Conservation (phyloP, 1,140 invertebrate species). For the Bemisia tabaci region DNA sequence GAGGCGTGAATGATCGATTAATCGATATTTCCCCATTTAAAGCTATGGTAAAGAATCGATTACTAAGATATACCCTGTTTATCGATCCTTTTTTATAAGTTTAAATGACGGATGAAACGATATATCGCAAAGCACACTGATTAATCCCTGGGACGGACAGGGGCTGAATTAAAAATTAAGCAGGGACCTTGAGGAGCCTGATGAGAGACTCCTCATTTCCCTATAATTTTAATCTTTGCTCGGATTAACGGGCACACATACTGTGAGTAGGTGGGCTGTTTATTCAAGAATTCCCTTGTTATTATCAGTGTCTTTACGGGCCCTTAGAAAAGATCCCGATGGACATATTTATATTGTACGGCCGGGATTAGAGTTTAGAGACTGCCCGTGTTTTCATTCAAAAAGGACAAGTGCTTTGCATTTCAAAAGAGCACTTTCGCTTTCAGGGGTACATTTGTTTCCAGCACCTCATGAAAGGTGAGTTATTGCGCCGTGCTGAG, state of each 20-base stretch:
- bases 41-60: no score
- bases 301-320: background rate
- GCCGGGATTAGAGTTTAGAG: background rate
- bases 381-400: background rate
- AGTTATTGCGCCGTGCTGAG: no score
- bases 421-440: background rate
- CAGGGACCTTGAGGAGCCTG: background rate
- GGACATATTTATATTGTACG: background rate
- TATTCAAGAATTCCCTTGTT: background rate
- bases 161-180: no score
- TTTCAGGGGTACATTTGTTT: background rate
- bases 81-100: no score
- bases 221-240: background rate
- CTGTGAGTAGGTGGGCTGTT: background rate
- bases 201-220: background rate
- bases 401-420: background rate
- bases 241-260: background rate
- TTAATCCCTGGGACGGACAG: no score
- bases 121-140: no score
- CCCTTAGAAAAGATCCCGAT: background rate
- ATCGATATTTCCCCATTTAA: no score
- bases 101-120: no score
- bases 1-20: no score
- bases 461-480: background rate
- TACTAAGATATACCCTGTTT: no score